Conservation (phyloP, 1,140 invertebrate species). For the Leptinotarsa undecemlineata region DNA sequence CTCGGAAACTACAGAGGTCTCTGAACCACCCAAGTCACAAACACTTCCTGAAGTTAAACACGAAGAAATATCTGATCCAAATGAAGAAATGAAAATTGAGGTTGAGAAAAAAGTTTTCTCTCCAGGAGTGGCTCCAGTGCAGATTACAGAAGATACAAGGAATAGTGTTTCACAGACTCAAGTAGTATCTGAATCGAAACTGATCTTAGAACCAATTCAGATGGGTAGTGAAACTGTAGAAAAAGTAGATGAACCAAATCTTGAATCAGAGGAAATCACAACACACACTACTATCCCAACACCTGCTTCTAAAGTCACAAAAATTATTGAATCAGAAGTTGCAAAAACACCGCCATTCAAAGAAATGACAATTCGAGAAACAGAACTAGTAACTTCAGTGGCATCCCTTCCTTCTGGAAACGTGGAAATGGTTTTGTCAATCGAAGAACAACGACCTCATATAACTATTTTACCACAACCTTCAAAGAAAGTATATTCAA, state of each 20-base stretch:
- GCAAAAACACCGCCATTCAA: conserved; percentile 12
- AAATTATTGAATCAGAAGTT: background rate
- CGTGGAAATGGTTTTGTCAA: conserved; percentile 36
- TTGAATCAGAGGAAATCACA: background rate
- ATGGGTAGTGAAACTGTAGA: background rate
- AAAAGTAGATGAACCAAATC: background rate
- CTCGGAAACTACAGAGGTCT: background rate
- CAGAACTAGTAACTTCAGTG: conserved; percentile 22
- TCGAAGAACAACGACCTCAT: conserved; percentile 34
- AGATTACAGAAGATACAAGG: too few relatives aligned
- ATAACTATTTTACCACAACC: conserved; percentile 6
- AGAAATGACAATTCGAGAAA: conserved; percentile 15
- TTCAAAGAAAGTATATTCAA: background rate
- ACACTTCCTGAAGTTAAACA: too few relatives aligned
- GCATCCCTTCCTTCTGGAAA: conserved; percentile 31
- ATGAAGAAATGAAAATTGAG: too few relatives aligned
- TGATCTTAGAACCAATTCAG: too few relatives aligned
- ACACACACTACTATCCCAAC: too few relatives aligned
- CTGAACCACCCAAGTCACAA: background rate
- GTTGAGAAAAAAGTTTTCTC: too few relatives aligned
- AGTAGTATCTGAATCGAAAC: too few relatives aligned
- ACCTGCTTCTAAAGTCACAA: background rate
- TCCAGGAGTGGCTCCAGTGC: too few relatives aligned
- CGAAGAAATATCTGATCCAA: too few relatives aligned
- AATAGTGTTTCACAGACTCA: too few relatives aligned